phyloP scores from a whole-genome alignment of 2,113 vertebrate species.

The Sorex fumeus region DNA sequence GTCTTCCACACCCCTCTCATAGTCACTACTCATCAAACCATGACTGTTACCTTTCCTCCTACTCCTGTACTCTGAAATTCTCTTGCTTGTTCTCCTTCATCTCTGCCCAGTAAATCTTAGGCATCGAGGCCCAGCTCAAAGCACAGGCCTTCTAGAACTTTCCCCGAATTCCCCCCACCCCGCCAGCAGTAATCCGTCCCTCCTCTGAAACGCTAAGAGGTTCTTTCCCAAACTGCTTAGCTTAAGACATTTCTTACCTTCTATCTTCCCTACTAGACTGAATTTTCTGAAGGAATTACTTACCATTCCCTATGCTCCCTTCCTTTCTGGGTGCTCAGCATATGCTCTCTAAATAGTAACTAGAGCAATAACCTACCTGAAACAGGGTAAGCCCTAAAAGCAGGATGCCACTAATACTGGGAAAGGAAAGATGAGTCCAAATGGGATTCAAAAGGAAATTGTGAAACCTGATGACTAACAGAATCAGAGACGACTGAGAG shows the following conservation, averaged over 20 bases:
- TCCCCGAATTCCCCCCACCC: neutral
- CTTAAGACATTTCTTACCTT: neutral
- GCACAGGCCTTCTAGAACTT: neutral
- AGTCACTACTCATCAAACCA: neutral
- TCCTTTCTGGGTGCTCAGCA: neutral
- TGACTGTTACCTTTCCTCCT: neutral
- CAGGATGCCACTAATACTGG: neutral
- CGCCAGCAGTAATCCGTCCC: neutral
- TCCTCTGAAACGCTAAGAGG: neutral
- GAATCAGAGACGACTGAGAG: neutral
- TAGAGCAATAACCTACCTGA: neutral
- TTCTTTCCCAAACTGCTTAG: neutral
- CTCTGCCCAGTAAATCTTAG: constrained; percentile 7
- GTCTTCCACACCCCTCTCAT: neutral
- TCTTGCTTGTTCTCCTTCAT: neutral
- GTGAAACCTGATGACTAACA: neutral
- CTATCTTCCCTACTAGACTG: neutral
- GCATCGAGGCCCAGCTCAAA: constrained; percentile 3
- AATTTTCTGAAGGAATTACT: neutral
- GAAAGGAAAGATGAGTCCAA: constrained; percentile 33
- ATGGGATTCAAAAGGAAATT: constrained; percentile 2
- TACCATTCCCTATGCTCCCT: neutral
- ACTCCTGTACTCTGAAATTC: neutral
- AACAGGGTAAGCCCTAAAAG: constrained; percentile 21
- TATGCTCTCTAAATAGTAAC: constrained; percentile 33